Evolutionary conservation across 2,797 vertebrate genomes (phyloP).

Genomic region (Pipistrellus pygmaeus): DNA sequence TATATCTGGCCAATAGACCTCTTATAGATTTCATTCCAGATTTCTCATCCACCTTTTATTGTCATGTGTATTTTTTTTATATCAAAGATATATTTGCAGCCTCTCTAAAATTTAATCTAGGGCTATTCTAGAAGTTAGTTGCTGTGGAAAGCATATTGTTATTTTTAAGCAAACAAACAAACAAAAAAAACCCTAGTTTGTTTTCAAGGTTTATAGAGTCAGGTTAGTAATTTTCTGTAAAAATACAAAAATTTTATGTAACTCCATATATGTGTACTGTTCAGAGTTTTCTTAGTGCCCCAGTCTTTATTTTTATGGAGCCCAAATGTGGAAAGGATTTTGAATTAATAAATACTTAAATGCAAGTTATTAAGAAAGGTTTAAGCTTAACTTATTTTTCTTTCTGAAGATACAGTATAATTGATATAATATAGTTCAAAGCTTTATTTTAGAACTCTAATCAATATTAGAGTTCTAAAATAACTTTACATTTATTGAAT

Average conservation of each 20-base stretch:
- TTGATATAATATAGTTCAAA: neutral
- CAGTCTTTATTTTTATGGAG: neutral
- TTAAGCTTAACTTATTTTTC: slow-evolving; percentile 9
- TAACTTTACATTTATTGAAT: neutral
- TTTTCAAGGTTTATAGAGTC: neutral
- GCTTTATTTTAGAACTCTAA: slow-evolving; percentile 6
- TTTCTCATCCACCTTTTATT: neutral
- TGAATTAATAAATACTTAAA: slow-evolving; percentile 13
- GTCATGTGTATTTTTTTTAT: slow-evolving; percentile 3
- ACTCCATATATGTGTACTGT: neutral
- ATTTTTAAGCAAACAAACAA: slow-evolving; percentile 12
- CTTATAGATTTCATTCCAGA: neutral
- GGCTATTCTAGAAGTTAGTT: neutral
- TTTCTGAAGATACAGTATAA: slow-evolving; percentile 4
- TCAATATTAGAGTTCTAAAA: too few species aligned
- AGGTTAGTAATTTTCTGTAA: neutral
- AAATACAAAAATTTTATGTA: neutral
- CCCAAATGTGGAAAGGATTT: neutral
- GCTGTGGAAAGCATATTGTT: slow-evolving; percentile 4
- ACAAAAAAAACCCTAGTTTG: neutral
- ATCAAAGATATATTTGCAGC: neutral
- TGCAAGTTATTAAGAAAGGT: neutral
- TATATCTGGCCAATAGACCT: neutral
- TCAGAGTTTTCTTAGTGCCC: neutral
- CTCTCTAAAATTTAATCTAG: neutral